Conservation (phyloP, 2,797 vertebrate genomes). For the Gymnoscopelus microlampas region DNA sequence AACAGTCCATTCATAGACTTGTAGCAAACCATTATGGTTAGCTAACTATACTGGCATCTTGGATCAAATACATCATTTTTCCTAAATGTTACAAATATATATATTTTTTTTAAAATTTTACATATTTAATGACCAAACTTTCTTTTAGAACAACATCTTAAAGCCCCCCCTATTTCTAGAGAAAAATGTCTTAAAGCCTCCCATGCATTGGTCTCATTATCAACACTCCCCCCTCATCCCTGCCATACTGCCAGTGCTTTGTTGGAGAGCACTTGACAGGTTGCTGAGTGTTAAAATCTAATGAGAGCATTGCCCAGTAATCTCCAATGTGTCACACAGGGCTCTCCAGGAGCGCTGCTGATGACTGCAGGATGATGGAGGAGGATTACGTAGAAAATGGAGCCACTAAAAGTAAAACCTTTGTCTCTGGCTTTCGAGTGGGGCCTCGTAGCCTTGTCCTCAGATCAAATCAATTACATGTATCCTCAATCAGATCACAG, state of each 20-base stretch:
- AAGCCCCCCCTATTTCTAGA: neutral
- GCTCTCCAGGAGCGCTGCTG: constrained; percentile 48
- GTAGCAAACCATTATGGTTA: too few relatives aligned
- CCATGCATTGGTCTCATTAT: constrained; percentile 60
- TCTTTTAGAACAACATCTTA: too few relatives aligned
- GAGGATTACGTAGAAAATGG: constrained; percentile 82
- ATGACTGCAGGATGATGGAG: constrained; percentile 71
- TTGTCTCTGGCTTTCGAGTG: constrained; percentile 47
- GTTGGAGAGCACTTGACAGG: constrained; percentile 74
- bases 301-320: constrained; percentile 73
- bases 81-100: too few relatives aligned
- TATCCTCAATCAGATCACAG: constrained; percentile 58
- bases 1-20: too few relatives aligned
- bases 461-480: constrained; percentile 82
- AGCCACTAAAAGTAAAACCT: constrained; percentile 77
- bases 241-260: constrained; percentile 54
- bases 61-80: too few relatives aligned
- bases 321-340: constrained; percentile 63
- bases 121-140: too few relatives aligned
- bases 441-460: constrained; percentile 33
- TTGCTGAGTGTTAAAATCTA: constrained; percentile 71
- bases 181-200: constrained; percentile 21
- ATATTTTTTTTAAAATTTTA: too few relatives aligned
- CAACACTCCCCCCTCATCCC: constrained; percentile 2
- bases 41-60: too few relatives aligned